These are phyloP conservation scores for Teleogryllus oceanicus DNA, from an alignment of 2,888 invertebrate species.

Conservation along the genomic window DNA sequence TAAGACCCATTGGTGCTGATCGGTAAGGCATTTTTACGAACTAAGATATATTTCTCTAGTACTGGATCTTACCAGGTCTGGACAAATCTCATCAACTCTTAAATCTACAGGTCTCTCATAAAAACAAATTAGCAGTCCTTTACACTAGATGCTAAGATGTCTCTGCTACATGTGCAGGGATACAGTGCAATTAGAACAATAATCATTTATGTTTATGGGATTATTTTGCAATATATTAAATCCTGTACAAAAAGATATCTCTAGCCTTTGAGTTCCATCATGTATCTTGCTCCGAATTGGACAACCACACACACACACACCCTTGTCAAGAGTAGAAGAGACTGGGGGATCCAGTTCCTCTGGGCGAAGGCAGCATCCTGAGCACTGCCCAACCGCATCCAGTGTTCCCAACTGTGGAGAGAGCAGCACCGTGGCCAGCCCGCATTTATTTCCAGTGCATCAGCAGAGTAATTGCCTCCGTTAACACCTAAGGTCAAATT, in stretches of 20 bases:
- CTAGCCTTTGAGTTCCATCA: background rate
- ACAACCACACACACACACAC: conserved; percentile 6
- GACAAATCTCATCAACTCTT: background rate
- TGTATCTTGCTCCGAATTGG: background rate
- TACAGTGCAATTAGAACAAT: conserved; percentile 3
- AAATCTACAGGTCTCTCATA: conserved; percentile 9
- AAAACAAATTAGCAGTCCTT: conserved; percentile 18
- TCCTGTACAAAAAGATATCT: conserved; percentile 18
- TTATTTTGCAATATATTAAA: conserved; percentile 10
- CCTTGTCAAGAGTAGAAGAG: background rate
- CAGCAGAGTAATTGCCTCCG: background rate
- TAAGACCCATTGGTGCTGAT: conserved; percentile 19
- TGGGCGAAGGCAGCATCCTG: background rate
- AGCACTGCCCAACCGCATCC: background rate
- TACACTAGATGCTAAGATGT: background rate
- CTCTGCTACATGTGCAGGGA: conserved; percentile 9
- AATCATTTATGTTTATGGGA: background rate
- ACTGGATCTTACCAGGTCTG: conserved; percentile 5
- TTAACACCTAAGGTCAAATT: conserved; percentile 2
- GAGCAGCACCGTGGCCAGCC: conserved; percentile 10
- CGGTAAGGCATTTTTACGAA: conserved; percentile 21
- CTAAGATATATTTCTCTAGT: conserved; percentile 12
- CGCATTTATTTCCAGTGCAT: conserved; percentile 18
- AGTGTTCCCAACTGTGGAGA: background rate
- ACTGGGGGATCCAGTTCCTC: background rate